Evolutionary conservation across 2,888 invertebrate genomes (phyloP), one percentile per base, ranked within the genome.

Genomic region (Congeria kusceri): DNA sequence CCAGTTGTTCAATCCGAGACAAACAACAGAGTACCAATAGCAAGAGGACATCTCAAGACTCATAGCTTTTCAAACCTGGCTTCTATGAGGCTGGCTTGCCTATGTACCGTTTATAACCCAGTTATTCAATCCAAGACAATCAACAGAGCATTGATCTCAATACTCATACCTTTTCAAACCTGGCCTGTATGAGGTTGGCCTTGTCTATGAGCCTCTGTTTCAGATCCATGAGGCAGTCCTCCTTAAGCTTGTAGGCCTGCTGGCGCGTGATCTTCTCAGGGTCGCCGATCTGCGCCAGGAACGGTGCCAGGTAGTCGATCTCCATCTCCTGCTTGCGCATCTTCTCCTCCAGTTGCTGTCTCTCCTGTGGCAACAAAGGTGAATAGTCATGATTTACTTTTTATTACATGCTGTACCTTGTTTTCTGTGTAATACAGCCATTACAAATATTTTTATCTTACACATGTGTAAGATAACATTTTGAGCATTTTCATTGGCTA

Each of bases 11-110:
- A n/a, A n/a, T n/a, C n/a, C n/a, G n/a, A n/a, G n/a, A n/a, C n/a
- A n/a, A n/a, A n/a, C n/a, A n/a, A n/a, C n/a, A n/a, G n/a, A n/a
- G n/a, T n/a, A n/a, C n/a, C n/a, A n/a, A n/a, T n/a, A n/a, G n/a
- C n/a, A n/a, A n/a, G n/a, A n/a, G n/a, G n/a, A n/a, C n/a, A n/a
- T n/a, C n/a, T n/a, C n/a, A n/a, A n/a, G n/a, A n/a, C n/a, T n/a
- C n/a, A 61, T 72, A 93, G 93, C 91, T 92, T 92, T 84, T 94
- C 94, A 90, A 93, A 94, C 68, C 94, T 84, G 59, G 91, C 90
- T 83, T 94, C 93, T 53, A 94, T 94, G 57, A 93, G 90, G 86
- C 94, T 93, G 62, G 94, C 80, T 93, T 93, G 77, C 93, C 92
- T 81, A 94, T 92, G 25, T 94, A 89, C 27, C 93, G n/a, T n/a